Evolutionary conservation across 2,888 invertebrate genomes (phyloP).

Genomic region (Automeris io): DNA sequence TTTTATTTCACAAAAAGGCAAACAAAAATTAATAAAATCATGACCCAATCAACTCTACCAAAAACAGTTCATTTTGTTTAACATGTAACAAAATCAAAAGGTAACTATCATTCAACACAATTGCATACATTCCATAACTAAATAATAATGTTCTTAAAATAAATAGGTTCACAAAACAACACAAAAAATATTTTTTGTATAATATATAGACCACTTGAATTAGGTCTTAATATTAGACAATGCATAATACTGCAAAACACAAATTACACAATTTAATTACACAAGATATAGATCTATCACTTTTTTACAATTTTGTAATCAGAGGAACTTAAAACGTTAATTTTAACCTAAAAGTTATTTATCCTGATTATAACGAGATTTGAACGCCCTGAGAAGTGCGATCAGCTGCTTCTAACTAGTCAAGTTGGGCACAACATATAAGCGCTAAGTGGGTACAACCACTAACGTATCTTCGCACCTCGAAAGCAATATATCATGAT

Average conservation of each 20-base stretch:
- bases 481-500: too few relatives aligned
- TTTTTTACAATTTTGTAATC: neutral
- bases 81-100: slow-evolving; percentile 35
- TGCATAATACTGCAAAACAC: slow-evolving; percentile 18
- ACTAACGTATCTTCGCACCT: too few relatives aligned
- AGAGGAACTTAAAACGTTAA: neutral
- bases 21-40: slow-evolving; percentile 12
- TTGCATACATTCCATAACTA: slow-evolving; percentile 21
- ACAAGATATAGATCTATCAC: neutral
- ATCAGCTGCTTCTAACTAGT: too few relatives aligned
- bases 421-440: too few relatives aligned
- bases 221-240: slow-evolving; percentile 8
- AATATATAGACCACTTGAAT: neutral
- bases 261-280: slow-evolving; percentile 5
- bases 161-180: slow-evolving; percentile 10
- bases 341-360: neutral
- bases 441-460: too few relatives aligned
- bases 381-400: too few relatives aligned
- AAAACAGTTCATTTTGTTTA: slow-evolving; percentile 18
- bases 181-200: slow-evolving; percentile 3
- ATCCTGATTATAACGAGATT: too few relatives aligned
- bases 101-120: slow-evolving; percentile 38
- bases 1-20: slow-evolving; percentile 9
- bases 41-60: slow-evolving; percentile 20
- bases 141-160: slow-evolving; percentile 4